phyloP scores from a whole-genome alignment of 2,113 vertebrate species.

The Myotis brandtii region DNA sequence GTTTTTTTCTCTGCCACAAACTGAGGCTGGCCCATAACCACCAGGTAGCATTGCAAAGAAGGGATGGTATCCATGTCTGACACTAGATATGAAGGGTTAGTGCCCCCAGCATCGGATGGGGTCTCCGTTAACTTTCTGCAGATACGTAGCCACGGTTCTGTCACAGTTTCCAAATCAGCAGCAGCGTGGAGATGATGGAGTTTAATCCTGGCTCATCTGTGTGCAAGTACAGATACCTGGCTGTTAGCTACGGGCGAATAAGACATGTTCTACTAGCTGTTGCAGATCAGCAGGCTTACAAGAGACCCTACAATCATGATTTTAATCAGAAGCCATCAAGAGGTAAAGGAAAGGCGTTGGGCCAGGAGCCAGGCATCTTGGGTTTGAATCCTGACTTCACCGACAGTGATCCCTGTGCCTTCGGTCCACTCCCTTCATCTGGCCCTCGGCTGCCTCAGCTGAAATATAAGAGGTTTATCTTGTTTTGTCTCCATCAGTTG shows the following conservation, averaged over 20 bases:
- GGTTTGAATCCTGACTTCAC: background rate
- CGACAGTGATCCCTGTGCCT: accelerated
- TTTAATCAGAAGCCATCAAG: background rate
- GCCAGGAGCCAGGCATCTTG: too few species aligned
- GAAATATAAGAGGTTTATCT: background rate
- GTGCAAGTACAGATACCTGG: background rate
- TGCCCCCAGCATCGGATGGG: too few species aligned
- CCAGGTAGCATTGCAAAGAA: too few species aligned
- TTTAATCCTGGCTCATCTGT: background rate
- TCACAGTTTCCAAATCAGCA: background rate
- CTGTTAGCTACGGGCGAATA: background rate
- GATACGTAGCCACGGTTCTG: background rate
- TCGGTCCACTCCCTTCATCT: background rate
- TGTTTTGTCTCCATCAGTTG: background rate
- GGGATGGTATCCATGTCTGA: background rate
- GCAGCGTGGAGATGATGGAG: background rate
- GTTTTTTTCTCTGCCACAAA: background rate
- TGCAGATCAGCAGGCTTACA: background rate
- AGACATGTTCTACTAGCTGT: background rate
- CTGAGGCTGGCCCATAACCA: background rate
- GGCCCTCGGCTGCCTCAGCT: background rate
- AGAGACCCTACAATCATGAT: too few species aligned
- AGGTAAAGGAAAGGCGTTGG: background rate
- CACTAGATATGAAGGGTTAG: background rate
- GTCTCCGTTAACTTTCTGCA: background rate